Conservation (phyloP, 2,888 invertebrate species). For the Apotomis betuletana region DNA sequence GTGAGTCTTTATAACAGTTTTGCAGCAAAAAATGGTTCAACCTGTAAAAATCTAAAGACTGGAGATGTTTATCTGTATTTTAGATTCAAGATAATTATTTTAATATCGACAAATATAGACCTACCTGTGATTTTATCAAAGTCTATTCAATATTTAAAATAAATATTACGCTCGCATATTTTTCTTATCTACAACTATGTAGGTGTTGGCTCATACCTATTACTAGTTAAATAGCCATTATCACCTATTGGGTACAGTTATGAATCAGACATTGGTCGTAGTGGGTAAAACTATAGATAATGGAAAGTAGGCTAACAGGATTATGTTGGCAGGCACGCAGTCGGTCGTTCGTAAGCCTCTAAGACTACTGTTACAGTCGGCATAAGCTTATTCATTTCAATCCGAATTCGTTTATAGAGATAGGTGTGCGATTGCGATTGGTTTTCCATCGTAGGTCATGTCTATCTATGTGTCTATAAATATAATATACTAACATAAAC, state of each 20-base stretch:
- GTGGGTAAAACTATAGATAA: conserved; percentile 58
- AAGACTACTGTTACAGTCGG: background rate
- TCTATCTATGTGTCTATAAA: background rate
- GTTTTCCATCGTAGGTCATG: too few species aligned
- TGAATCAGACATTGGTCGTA: conserved; percentile 39
- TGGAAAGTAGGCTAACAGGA: conserved; percentile 73
- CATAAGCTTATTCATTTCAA: background rate
- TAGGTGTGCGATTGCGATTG: background rate
- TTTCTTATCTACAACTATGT: conserved; percentile 10
- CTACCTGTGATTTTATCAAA: background rate
- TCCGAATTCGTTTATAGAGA: background rate
- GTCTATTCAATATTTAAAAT: background rate
- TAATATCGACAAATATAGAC: background rate
- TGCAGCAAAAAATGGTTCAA: background rate
- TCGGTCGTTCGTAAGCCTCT: conserved; percentile 49
- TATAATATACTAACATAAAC: background rate
- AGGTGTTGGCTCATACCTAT: background rate
- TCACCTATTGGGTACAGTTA: conserved; percentile 17
- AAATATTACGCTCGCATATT: background rate
- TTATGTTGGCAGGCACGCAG: conserved; percentile 57
- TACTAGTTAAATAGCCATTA: conserved; percentile 23
- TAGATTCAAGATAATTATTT: background rate
- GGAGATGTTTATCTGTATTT: background rate
- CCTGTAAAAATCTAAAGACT: conserved; percentile 3
- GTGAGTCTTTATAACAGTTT: conserved; percentile 50